Evolutionary conservation across 23 tunicate genomes (phyloP).

Genomic region (Styela clava): DNA sequence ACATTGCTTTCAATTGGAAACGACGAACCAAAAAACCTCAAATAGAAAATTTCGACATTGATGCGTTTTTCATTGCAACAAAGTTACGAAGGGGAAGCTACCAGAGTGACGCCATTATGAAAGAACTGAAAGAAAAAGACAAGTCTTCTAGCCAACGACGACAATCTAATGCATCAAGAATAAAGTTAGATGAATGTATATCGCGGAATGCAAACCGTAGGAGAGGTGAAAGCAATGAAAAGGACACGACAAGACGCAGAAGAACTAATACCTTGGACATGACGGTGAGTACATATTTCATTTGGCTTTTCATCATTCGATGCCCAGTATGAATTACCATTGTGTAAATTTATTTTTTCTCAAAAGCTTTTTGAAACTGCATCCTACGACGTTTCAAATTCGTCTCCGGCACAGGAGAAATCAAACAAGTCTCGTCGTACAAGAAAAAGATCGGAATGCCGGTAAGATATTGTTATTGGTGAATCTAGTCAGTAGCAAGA

Average conservation of each 20-base stretch:
- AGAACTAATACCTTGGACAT: neutral
- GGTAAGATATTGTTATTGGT: too few species aligned
- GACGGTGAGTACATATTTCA: too few species aligned
- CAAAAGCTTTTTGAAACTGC: neutral
- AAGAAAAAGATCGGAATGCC: neutral
- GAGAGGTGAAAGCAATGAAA: neutral
- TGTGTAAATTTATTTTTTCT: too few species aligned
- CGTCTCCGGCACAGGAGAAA: slow-evolving; percentile 5
- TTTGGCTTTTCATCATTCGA: too few species aligned
- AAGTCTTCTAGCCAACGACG: neutral
- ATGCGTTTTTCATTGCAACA: slow-evolving; percentile 8
- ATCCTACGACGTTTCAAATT: slow-evolving; percentile 4
- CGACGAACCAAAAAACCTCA: neutral
- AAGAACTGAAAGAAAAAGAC: neutral
- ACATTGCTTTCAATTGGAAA: neutral
- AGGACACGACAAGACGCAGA: neutral
- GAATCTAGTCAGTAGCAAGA: neutral
- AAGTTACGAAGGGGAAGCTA: neutral
- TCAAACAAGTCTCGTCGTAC: neutral
- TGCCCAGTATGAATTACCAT: too few species aligned
- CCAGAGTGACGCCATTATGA: slow-evolving; percentile 5
- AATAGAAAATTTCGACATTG: slow-evolving; percentile 3
- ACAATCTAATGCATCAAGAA: neutral
- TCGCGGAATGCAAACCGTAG: neutral
- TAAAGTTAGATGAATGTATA: neutral